These are phyloP conservation scores for Orchesellides sinensis DNA, from an alignment of 2,888 invertebrate genomes.

Conservation along the genomic window DNA sequence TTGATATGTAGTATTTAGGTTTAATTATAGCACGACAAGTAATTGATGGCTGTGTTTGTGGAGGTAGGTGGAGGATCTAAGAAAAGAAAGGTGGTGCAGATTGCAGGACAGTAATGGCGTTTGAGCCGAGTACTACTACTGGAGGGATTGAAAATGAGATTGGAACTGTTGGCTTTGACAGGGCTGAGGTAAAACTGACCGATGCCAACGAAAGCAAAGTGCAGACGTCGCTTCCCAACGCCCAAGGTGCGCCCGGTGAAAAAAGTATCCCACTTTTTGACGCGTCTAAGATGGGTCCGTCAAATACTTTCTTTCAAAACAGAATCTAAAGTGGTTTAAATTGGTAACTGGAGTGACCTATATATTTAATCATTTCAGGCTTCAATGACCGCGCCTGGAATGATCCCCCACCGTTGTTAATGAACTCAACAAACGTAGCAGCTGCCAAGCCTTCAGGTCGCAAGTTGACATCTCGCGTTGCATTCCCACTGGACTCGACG, in stretches of 20 bases:
- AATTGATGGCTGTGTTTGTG: too few relatives aligned
- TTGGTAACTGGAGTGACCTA: background rate
- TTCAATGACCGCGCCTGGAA: conserved; percentile 58
- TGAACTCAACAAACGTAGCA: background rate
- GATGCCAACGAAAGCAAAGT: too few relatives aligned
- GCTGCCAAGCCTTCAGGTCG: background rate
- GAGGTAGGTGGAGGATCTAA: too few relatives aligned
- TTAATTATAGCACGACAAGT: too few relatives aligned
- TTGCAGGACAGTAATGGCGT: too few relatives aligned
- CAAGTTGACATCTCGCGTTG: conserved; percentile 18
- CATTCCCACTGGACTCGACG: conserved; percentile 24
- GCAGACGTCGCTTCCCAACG: too few relatives aligned
- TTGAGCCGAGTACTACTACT: too few relatives aligned
- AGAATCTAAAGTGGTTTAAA: background rate
- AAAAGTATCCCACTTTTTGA: background rate
- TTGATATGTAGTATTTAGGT: too few relatives aligned
- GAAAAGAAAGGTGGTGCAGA: too few relatives aligned
- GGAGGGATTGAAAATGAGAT: too few relatives aligned
- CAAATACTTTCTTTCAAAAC: background rate
- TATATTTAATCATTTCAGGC: conserved; percentile 10
- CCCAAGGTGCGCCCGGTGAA: background rate
- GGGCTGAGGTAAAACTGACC: too few relatives aligned
- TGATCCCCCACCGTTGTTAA: conserved; percentile 27
- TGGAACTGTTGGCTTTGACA: too few relatives aligned
- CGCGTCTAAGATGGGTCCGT: background rate